phyloP scores from a whole-genome alignment of 2,113 vertebrate genomes.

The Mandrillus leucophaeus region DNA sequence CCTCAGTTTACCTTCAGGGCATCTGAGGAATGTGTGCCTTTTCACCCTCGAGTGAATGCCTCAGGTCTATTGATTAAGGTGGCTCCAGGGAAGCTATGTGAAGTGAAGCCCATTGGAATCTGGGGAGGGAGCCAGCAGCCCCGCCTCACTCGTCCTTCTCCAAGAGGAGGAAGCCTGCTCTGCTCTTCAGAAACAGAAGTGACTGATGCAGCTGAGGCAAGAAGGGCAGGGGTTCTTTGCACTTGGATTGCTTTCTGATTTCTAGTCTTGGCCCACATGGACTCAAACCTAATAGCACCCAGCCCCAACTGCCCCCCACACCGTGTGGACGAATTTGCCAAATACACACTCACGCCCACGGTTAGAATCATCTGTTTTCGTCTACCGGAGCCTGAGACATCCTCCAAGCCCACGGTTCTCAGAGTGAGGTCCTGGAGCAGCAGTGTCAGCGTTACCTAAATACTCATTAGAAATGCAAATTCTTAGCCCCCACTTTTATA shows the following conservation, averaged over 20 bases:
- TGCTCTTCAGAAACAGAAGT: background rate
- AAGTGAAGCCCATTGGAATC: background rate
- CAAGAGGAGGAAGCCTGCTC: background rate
- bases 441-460: background rate
- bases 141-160: background rate
- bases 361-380: background rate
- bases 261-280: background rate
- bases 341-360: too few species aligned
- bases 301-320: background rate
- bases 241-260: too few species aligned
- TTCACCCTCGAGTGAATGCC: background rate
- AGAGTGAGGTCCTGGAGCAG: background rate
- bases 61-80: background rate
- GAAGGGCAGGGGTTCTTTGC: background rate
- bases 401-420: background rate
- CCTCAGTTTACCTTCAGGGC: too few species aligned
- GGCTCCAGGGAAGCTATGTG: background rate
- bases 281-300: too few species aligned
- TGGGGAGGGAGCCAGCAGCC: background rate
- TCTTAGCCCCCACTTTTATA: background rate
- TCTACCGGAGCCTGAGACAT: background rate
- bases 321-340: background rate
- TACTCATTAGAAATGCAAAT: background rate
- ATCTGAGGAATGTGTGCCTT: background rate
- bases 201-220: background rate